A percentile compares a stretch with the other conserved stretches of the same genome.
Conservation (phyloP, 1,140 invertebrate species). For the Aculops lycopersici region DNA sequence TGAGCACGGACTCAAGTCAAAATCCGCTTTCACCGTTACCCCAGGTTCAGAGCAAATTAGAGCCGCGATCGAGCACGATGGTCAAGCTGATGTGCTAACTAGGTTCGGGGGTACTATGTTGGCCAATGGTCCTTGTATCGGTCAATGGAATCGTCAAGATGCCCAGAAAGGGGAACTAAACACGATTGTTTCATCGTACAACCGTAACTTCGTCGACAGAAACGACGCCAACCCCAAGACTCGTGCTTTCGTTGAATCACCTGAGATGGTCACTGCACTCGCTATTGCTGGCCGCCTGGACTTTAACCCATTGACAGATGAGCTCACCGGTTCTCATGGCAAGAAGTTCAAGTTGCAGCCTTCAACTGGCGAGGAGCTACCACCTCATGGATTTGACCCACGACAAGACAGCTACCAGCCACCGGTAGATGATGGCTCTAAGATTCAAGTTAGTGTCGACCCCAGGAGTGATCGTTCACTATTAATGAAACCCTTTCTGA, state of each 20-base stretch:
- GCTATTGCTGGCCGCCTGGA: conserved; percentile 66
- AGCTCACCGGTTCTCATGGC: conserved; percentile 24
- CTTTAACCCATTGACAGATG: conserved; percentile 68
- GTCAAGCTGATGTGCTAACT: conserved; percentile 37
- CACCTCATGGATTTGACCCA: conserved; percentile 69
- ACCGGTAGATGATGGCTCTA: conserved; percentile 33
- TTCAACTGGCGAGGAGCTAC: conserved; percentile 74
- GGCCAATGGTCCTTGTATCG: conserved; percentile 95
- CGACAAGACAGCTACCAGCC: conserved; percentile 80
- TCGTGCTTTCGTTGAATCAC: conserved; percentile 90
- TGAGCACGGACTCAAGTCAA: conserved; percentile 67
- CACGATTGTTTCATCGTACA: conserved; percentile 97
- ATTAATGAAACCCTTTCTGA: conserved; percentile 63
- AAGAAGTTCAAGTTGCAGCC: conserved; percentile 63
- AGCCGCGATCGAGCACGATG: conserved; percentile 92
- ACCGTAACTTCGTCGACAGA: conserved; percentile 78
- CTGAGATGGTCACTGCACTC: conserved; percentile 84
- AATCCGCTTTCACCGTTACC: conserved; percentile 87
- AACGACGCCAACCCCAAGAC: conserved; percentile 98
- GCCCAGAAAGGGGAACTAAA: conserved; percentile 98
- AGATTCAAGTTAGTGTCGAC: conserved; percentile 42
- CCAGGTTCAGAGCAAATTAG: conserved; percentile 94
- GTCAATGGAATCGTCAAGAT: conserved; percentile 84
- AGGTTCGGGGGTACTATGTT: conserved; percentile 53
- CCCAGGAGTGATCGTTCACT: conserved; percentile 71